Base-by-base conservation (phyloP, 2,888 invertebrate species). In the Cosmia pyralina region DNA sequence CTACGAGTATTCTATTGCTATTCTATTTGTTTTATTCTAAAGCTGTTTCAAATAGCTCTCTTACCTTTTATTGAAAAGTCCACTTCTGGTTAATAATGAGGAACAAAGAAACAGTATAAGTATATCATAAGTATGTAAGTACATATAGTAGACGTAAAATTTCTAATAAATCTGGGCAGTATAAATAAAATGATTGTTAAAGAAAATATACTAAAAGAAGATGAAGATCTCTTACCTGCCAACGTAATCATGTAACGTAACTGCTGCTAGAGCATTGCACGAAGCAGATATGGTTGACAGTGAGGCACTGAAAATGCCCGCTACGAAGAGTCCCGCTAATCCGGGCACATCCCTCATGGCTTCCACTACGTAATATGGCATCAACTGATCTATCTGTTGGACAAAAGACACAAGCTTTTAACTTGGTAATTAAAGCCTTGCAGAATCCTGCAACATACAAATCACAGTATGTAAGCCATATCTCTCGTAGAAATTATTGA, bases 201-300 rank as follows among this genome's bases (percentile, higher is more conserved):
- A 52, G 6, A 44, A 38, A 13, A 11, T 34, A 17, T 4, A n/a
- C n/a, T n/a, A n/a, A n/a, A n/a, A 59, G 19, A 53, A 58, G 22
- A 46, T 22, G 28, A 46, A 50, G 17, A 48, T 38, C 6, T 1
- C 80, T 84, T 72, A 95, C 96, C 94, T 96, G 89, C 94, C 90
- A 28, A 99, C 94, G 84, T 99, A 98, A 93, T 99, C 99, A 88
- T 98, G 98, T 60, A 99, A 94, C 0, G 98, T 98, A 19, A 99
- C 98, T 0, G 99, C 99, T 0, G 99, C 98, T 63, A 99, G 95
- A 1, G 99, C 98, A 89, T 99, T 99, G 75, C 99, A 97, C 2
- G 98, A 97, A 0, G 99, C 98, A 0, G 99, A 99, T 75, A 99
- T 98, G 0, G 99, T 99, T 60, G 99, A 99, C 15, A 99, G 96